phyloP scores from a whole-genome alignment of 1,140 invertebrate species.

The Scaptomyza graminum region DNA sequence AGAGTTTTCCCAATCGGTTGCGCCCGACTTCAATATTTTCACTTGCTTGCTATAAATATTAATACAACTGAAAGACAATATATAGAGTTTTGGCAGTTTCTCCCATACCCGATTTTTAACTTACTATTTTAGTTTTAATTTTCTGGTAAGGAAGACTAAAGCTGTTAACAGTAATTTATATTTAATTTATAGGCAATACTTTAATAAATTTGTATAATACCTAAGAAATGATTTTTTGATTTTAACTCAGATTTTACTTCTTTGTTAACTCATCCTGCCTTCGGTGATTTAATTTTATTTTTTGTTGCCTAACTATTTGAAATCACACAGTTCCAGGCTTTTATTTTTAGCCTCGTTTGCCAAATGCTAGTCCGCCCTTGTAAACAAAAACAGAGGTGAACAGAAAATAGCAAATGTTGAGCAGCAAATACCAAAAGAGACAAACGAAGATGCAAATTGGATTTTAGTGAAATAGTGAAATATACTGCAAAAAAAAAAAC shows the following conservation, averaged over 20 bases:
- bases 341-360: background rate
- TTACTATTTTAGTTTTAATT: too few relatives aligned
- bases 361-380: background rate
- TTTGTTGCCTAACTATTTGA: background rate
- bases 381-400: background rate
- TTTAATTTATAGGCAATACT: too few relatives aligned
- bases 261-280: background rate
- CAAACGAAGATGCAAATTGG: background rate
- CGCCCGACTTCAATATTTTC: too few relatives aligned
- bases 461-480: background rate
- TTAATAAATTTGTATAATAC: too few relatives aligned
- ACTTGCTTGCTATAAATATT: too few relatives aligned
- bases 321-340: background rate
- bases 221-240: background rate
- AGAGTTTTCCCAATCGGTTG: too few relatives aligned
- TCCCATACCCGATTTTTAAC: too few relatives aligned
- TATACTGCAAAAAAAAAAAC: conserved; percentile 4
- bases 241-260: background rate
- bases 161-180: too few relatives aligned
- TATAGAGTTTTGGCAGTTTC: too few relatives aligned
- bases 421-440: conserved; percentile 4
- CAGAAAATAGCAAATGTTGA: conserved; percentile 13
- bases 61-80: too few relatives aligned
- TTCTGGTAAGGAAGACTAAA: too few relatives aligned
- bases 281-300: background rate